Evolutionary conservation across 1,140 invertebrate genomes (phyloP).

Genomic region (Antheraea mylitta): DNA sequence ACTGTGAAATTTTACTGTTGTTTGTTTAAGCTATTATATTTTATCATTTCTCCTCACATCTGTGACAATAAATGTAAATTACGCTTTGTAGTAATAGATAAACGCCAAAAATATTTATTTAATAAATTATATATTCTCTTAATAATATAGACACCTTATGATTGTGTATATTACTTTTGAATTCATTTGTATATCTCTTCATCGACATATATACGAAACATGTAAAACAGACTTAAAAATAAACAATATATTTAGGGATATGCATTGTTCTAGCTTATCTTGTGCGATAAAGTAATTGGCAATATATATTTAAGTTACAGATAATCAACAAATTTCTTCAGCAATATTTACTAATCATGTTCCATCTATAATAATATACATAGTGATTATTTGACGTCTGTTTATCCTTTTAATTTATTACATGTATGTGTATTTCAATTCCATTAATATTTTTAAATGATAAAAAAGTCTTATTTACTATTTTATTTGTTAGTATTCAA

Average conservation of each 20-base stretch:
- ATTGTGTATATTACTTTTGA: constrained; percentile 10
- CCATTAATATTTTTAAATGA: too few species aligned
- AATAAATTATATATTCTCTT: not conserved
- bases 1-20: constrained; percentile 39
- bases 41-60: constrained; percentile 62
- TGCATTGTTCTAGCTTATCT: not conserved
- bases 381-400: too few species aligned
- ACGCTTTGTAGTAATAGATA: constrained; percentile 72
- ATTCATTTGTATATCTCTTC: too few species aligned
- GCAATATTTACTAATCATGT: too few species aligned
- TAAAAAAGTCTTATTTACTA: too few species aligned
- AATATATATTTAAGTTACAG: not conserved
- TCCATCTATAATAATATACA: too few species aligned
- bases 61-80: constrained; percentile 77
- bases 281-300: not conserved
- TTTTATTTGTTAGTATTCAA: too few species aligned
- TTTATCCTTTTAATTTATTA: too few species aligned
- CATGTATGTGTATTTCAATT: too few species aligned
- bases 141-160: not conserved
- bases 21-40: constrained; percentile 43
- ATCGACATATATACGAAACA: too few species aligned
- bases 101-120: constrained; percentile 48
- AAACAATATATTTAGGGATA: not conserved
- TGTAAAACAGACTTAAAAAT: too few species aligned
- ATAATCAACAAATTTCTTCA: not conserved